Conservation (phyloP, 2,113 vertebrate genomes). For the Aphyosemion australe region DNA sequence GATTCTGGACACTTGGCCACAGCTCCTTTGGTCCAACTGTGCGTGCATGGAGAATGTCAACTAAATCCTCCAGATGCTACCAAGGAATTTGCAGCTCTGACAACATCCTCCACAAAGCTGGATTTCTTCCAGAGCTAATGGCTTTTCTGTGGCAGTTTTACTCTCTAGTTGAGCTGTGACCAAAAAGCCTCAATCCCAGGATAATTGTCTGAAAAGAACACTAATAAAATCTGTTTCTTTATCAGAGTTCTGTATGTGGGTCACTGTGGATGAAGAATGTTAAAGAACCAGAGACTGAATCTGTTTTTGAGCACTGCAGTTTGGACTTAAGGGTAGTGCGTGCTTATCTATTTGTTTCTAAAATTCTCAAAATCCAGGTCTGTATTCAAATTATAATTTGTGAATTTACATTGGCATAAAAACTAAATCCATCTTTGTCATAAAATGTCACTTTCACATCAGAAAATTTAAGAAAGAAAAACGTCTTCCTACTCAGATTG, state of each 20-base stretch:
- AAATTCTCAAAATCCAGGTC: neutral
- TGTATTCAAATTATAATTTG: neutral
- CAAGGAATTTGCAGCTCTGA: conserved; percentile 60
- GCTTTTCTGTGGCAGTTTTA: conserved; percentile 42
- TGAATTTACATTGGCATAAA: neutral
- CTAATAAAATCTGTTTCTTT: conserved; percentile 1
- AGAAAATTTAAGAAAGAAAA: neutral
- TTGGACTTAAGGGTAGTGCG: neutral
- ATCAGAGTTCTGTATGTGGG: neutral
- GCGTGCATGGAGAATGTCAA: conserved; percentile 62
- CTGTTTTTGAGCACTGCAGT: neutral
- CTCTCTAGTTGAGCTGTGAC: conserved; percentile 21
- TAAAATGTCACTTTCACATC: neutral
- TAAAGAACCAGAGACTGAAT: neutral
- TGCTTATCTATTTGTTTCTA: neutral
- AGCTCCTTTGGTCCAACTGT: conserved; percentile 30
- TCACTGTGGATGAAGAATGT: conserved; percentile 10
- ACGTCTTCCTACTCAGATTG: neutral
- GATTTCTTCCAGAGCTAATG: conserved; percentile 49
- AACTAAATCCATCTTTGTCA: neutral
- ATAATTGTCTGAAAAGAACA: conserved; percentile 11
- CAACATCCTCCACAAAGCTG: conserved; percentile 44
- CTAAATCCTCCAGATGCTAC: conserved; percentile 60
- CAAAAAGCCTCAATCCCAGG: conserved; percentile 12
- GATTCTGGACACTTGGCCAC: conserved; percentile 42